Evolutionary conservation across 2,888 invertebrate species (phyloP).

Genomic region (Melieria crassipennis): DNA sequence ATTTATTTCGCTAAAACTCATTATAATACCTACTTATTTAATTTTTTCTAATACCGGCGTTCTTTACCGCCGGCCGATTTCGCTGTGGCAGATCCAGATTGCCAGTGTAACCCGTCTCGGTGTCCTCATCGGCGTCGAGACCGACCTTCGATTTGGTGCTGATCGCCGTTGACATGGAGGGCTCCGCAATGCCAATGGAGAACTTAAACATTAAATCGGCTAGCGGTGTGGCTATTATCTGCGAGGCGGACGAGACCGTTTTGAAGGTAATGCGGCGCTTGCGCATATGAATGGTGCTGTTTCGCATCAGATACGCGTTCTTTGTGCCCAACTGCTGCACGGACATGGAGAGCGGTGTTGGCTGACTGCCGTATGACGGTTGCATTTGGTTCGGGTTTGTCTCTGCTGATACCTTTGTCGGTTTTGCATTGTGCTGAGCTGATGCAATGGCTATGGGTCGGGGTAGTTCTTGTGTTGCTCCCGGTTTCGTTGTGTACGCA

Average conservation of each 20-base stretch:
- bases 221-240: conserved; percentile 58
- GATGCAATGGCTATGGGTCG: background rate
- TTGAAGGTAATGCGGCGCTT: conserved; percentile 52
- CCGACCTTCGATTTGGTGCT: background rate
- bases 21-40: background rate
- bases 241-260: conserved; percentile 55
- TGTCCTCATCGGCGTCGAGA: background rate
- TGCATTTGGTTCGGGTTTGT: background rate
- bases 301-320: conserved; percentile 3
- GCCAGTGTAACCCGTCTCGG: background rate
- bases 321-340: background rate
- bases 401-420: too few species aligned
- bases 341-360: background rate
- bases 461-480: conserved; percentile 11
- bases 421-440: too few species aligned
- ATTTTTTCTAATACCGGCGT: conserved; percentile 1
- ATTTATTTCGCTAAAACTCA: background rate
- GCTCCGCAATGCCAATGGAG: conserved; percentile 57
- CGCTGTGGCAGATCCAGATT: conserved; percentile 10
- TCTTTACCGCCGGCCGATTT: too few species aligned
- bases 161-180: conserved; percentile 19
- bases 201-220: conserved; percentile 59
- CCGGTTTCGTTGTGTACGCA: background rate
- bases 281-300: conserved; percentile 41
- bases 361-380: background rate